Percentiles rank a stretch among this genome's conserved stretches.
Conservation (phyloP, 2,113 vertebrate species). For the Coturnix japonica region DNA sequence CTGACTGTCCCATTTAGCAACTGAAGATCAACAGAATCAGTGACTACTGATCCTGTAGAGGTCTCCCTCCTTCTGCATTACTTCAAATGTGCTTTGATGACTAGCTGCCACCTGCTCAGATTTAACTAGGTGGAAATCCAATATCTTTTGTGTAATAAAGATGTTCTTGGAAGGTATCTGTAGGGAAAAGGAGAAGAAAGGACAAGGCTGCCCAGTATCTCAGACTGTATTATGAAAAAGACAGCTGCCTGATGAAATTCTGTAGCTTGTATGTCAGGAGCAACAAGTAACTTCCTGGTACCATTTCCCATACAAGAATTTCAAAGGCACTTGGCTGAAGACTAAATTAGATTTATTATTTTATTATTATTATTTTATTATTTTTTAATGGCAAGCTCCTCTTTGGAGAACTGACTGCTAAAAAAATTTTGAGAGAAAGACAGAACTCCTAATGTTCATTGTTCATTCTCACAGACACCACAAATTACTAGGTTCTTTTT, state of each 20-base stretch:
- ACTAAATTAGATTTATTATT: background rate
- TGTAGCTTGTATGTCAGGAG: background rate
- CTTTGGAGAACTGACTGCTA: background rate
- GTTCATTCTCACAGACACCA: background rate
- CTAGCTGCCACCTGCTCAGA: fast-evolving
- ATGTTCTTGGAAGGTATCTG: background rate
- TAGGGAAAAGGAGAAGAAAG: background rate
- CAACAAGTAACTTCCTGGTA: background rate
- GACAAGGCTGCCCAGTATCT: background rate
- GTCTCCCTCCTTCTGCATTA: background rate
- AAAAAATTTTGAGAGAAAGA: background rate
- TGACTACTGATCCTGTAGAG: background rate
- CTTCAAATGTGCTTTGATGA: background rate
- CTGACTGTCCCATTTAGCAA: too few species aligned
- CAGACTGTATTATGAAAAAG: background rate
- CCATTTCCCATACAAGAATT: fast-evolving
- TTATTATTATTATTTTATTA: background rate
- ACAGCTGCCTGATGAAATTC: background rate
- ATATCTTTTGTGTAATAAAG: background rate
- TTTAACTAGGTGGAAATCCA: background rate
- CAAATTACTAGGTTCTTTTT: background rate
- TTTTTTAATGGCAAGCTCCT: background rate
- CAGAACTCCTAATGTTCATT: background rate
- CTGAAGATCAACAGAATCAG: background rate
- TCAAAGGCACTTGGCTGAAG: background rate